Evolutionary conservation across 2,797 vertebrate species (phyloP), one percentile per base, ranked within the genome.

Genomic region (Aulostomus chinensis): DNA sequence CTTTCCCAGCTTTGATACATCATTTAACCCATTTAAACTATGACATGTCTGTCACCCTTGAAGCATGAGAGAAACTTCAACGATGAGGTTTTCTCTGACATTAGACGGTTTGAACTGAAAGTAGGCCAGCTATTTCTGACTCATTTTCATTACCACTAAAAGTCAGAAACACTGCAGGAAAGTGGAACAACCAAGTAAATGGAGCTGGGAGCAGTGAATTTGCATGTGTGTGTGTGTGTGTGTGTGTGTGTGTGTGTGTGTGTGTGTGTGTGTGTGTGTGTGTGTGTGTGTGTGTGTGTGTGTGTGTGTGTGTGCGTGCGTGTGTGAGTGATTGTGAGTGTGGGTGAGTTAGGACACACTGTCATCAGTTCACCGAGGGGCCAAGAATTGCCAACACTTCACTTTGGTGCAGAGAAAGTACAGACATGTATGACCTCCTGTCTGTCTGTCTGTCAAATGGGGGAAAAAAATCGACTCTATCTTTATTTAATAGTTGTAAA

Each of bases 91-190:
- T 46, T 30, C 48, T 24, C 18, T 50, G 58, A 61, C 70, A 72
- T 76, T 62, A 64, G 69, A 63, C 43, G 58, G 58, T 61, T 73
- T 48, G 64, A 58, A 58, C 53, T 59, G 25, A 76, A 86, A 83
- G 71, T 86, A 79, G 78, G 80, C 30, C 76, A 80, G 72, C 58
- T 82, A 85, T 84, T 82, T 78, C 56, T 52, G 62, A 75, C 67
- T 73, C 69, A 74, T 79, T 78, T 83, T 81, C 72, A 85, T 85
- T 72, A 80, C 67, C 18, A 40, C 58, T 73, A 58, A 78, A 82
- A 77, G 60, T 73, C 76, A 63, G 54, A 78, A 63, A 55, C 65
- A 59, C 51, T 62, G 56, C 38, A 9, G 26, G 67, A 73, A 79
- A 82, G 75, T 78, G 62, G 71, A 86, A 62, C 65, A 68, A 45